phyloP scores from a whole-genome alignment of 2,888 invertebrate genomes.

The Priocnemis perturbator region DNA sequence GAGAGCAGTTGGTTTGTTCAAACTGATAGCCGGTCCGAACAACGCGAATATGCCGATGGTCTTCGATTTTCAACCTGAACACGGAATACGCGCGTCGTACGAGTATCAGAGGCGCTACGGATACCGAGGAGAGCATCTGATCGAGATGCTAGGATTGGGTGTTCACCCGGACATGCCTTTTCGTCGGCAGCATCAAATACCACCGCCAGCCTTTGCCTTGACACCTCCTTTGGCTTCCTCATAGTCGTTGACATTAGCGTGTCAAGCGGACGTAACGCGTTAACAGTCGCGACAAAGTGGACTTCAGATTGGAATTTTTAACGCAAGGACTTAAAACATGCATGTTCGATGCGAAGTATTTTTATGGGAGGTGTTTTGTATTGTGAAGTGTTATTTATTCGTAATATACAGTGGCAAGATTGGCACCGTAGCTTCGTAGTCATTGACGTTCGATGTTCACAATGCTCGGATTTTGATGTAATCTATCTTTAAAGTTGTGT shows the following conservation, averaged over 20 bases:
- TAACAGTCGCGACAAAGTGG: neutral
- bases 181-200: neutral
- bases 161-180: slow-evolving; percentile 25
- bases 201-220: slow-evolving; percentile 19
- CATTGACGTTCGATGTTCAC: slow-evolving; percentile 51
- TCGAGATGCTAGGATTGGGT: slow-evolving; percentile 60
- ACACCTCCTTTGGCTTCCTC: slow-evolving; percentile 36
- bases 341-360: too few relatives aligned
- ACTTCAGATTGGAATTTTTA: too few relatives aligned
- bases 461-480: slow-evolving; percentile 80
- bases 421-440: neutral
- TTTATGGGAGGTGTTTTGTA: neutral
- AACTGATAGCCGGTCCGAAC: slow-evolving; percentile 23
- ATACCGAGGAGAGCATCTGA: slow-evolving; percentile 59
- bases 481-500: slow-evolving; percentile 78
- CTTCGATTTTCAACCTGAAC: slow-evolving; percentile 54
- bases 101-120: slow-evolving; percentile 57
- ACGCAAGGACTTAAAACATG: too few relatives aligned
- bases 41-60: slow-evolving; percentile 21
- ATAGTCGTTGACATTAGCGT: neutral
- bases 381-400: neutral
- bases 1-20: slow-evolving; percentile 19
- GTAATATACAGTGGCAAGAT: neutral
- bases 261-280: neutral
- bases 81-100: slow-evolving; percentile 48